Percentiles rank a stretch among this genome's conserved stretches.
Evolutionary conservation across 2,113 vertebrate species (phyloP).

Genomic region (Gadus chalcogrammus): DNA sequence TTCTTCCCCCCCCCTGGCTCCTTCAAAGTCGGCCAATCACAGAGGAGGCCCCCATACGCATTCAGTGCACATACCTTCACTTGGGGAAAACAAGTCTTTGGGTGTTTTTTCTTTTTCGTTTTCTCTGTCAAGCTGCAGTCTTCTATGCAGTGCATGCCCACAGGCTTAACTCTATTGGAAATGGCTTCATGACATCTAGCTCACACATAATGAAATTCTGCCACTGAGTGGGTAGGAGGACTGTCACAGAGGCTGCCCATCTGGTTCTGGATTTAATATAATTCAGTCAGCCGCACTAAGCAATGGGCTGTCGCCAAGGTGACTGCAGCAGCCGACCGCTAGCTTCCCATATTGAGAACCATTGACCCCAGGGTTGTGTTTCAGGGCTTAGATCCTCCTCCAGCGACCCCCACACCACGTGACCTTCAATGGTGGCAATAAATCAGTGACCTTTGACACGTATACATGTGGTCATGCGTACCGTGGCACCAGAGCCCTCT

Average conservation of each 20-base stretch:
- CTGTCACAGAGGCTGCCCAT: constrained; percentile 3
- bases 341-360: constrained; percentile 8
- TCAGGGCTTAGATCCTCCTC: not conserved
- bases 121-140: constrained; percentile 2
- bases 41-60: not conserved
- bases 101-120: not conserved
- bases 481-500: not conserved
- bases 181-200: constrained; percentile 6
- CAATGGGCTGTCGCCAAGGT: constrained; percentile 26
- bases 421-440: not conserved
- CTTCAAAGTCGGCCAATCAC: no score
- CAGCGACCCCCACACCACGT: constrained; percentile 15
- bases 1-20: no score
- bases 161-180: constrained; percentile 47
- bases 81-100: no score
- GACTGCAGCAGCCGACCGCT: constrained; percentile 42
- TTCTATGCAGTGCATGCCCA: constrained; percentile 33
- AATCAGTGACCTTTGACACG: constrained; percentile 16
- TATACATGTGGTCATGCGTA: not conserved
- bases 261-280: constrained; percentile 5
- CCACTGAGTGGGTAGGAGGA: not conserved
- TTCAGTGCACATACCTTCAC: not conserved
- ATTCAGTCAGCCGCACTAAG: not conserved
- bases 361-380: no score
- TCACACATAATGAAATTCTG: not conserved